Evolutionary conservation across 2,888 invertebrate species (phyloP).

Genomic region (Leptinotarsa rubiginosa): DNA sequence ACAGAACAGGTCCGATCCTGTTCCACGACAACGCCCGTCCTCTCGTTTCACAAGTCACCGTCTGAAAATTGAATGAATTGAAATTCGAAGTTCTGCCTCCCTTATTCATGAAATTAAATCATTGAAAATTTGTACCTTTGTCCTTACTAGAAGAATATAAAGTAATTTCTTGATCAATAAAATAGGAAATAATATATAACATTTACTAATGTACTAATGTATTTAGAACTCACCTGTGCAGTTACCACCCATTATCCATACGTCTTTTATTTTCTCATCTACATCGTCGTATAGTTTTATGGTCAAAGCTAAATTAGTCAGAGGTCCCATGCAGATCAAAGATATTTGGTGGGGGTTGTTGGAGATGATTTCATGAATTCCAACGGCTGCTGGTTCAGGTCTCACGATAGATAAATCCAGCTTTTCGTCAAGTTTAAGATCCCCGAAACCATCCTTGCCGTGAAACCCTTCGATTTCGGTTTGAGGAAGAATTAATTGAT

Average conservation of each 20-base stretch:
- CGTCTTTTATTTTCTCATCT: constrained; percentile 72
- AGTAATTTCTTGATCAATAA: too few relatives aligned
- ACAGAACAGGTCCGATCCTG: too few relatives aligned
- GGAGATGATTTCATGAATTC: constrained; percentile 72
- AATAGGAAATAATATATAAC: too few relatives aligned
- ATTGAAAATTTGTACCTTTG: too few relatives aligned
- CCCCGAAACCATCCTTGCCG: constrained; percentile 81
- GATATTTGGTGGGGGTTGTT: constrained; percentile 71
- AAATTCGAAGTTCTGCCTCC: too few relatives aligned
- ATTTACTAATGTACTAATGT: background rate
- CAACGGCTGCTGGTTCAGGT: constrained; percentile 68
- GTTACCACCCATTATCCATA: constrained; percentile 86
- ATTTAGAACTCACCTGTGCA: constrained; percentile 70
- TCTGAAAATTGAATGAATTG: too few relatives aligned
- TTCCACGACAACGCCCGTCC: too few relatives aligned
- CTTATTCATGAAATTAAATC: too few relatives aligned
- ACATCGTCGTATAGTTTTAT: constrained; percentile 77
- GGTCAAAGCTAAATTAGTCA: constrained; percentile 85
- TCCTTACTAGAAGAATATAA: too few relatives aligned
- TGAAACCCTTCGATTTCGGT: constrained; percentile 66
- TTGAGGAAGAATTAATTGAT: constrained; percentile 66
- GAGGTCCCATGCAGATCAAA: constrained; percentile 77
- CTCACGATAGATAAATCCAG: constrained; percentile 54
- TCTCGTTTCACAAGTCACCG: too few relatives aligned
- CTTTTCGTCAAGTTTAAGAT: constrained; percentile 67